Evolutionary conservation across 1,140 invertebrate species (phyloP).

Genomic region (Sycobia sp.): DNA sequence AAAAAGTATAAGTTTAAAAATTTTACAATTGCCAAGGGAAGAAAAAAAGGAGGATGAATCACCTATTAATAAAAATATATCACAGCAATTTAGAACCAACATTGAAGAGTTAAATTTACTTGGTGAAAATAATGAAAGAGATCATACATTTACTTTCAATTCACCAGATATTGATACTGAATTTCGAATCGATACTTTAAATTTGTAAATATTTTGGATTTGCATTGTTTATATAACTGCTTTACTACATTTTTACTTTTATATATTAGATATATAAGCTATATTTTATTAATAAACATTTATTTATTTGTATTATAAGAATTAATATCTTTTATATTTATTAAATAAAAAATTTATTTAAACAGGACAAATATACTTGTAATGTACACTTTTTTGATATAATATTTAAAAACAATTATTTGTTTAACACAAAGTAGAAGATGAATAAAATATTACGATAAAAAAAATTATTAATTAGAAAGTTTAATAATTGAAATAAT

Average conservation of each 20-base stretch:
- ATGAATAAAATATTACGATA: too few species aligned
- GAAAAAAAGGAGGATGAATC: slow-evolving; percentile 23
- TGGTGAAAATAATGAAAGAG: slow-evolving; percentile 38
- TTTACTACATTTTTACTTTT: slow-evolving; percentile 30
- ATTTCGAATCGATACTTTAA: slow-evolving; percentile 45
- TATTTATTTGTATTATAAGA: slow-evolving; percentile 33
- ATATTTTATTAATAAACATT: slow-evolving; percentile 24
- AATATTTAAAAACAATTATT: too few species aligned
- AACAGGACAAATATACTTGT: too few species aligned
- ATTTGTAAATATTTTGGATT: slow-evolving; percentile 39
- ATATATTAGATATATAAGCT: slow-evolving; percentile 14
- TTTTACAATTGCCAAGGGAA: slow-evolving; percentile 19
- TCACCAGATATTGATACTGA: slow-evolving; percentile 13
- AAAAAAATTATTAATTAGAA: too few species aligned
- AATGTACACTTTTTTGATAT: too few species aligned
- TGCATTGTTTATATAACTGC: slow-evolving; percentile 15
- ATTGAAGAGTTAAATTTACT: slow-evolving; percentile 49
- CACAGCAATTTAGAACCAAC: slow-evolving; percentile 40
- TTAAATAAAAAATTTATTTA: too few species aligned
- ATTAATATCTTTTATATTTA: too few species aligned
- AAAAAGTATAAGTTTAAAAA: slow-evolving; percentile 16
- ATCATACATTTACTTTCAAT: slow-evolving; percentile 18
- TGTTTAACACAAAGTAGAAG: too few species aligned
- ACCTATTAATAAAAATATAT: slow-evolving; percentile 3
- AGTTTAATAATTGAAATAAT: too few species aligned